These are phyloP conservation scores for Coelogynopora nodosa DNA, from an alignment of 2,888 invertebrate species.

Conservation along the genomic window DNA sequence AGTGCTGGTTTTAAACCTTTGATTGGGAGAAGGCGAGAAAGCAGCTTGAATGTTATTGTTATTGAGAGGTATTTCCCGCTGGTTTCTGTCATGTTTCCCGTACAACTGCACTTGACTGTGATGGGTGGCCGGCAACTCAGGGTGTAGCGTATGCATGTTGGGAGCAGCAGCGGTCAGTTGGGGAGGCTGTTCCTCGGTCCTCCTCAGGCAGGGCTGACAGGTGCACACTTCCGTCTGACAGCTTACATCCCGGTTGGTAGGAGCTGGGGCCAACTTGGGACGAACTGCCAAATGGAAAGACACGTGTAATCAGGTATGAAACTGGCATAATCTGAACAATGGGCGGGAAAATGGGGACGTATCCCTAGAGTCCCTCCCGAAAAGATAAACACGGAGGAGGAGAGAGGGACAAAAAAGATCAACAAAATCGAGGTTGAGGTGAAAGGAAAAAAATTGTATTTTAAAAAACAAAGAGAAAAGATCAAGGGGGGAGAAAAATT, in stretches of 20 bases:
- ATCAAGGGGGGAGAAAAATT: too few relatives aligned
- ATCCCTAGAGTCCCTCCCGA: too few relatives aligned
- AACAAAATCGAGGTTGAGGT: not conserved
- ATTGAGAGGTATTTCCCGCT: not conserved
- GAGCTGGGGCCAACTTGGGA: not conserved
- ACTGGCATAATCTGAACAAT: too few relatives aligned
- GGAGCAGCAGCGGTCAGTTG: not conserved
- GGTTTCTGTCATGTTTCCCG: not conserved
- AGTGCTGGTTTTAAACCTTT: too few relatives aligned
- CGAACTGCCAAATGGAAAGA: too few relatives aligned
- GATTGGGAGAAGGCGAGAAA: not conserved
- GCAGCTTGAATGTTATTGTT: not conserved
- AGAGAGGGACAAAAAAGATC: not conserved
- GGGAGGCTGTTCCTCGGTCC: too few relatives aligned
- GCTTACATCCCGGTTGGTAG: not conserved
- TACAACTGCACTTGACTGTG: too few relatives aligned
- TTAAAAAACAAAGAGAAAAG: not conserved
- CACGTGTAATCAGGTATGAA: too few relatives aligned
- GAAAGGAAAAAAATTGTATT: not conserved
- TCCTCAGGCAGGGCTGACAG: not conserved
- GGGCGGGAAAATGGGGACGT: too few relatives aligned
- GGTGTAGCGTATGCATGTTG: not conserved
- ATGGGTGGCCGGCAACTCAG: too few relatives aligned
- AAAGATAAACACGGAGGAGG: too few relatives aligned
- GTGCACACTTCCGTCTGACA: not conserved